Conservation (phyloP, 2,797 vertebrate genomes). For the Lacerta viridis region DNA sequence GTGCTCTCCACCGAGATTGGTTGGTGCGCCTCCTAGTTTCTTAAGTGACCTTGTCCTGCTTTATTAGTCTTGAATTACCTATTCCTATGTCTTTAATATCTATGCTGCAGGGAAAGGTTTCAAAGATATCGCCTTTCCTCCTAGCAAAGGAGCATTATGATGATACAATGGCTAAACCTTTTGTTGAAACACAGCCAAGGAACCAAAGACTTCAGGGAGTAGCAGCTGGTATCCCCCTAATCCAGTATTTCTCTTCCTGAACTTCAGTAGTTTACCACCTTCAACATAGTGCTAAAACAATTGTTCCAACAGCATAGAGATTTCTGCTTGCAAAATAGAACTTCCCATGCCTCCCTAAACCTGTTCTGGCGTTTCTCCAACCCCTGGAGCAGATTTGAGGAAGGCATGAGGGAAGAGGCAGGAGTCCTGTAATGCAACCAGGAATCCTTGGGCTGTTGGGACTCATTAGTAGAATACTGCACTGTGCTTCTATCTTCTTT, state of each 20-base stretch:
- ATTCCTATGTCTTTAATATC: neutral
- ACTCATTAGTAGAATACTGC: neutral
- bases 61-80: slow-evolving; percentile 4
- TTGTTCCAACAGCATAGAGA: too few relatives aligned
- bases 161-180: neutral
- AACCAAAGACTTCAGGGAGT: neutral
- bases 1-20: neutral
- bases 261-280: neutral
- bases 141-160: neutral
- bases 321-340: neutral
- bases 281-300: too few relatives aligned
- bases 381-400: too few relatives aligned
- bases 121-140: neutral
- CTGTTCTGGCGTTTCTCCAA: too few relatives aligned
- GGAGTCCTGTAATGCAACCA: too few relatives aligned
- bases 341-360: too few relatives aligned
- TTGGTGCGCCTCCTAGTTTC: slow-evolving; percentile 11
- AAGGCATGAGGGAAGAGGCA: too few relatives aligned
- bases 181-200: neutral
- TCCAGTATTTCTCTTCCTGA: neutral
- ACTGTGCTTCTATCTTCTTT: neutral
- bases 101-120: neutral
- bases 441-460: too few relatives aligned
- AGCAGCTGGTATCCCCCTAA: neutral
- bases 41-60: neutral